Evolutionary conservation across 2,797 vertebrate genomes (phyloP), one percentile per base, ranked within the genome.

Genomic region (Clarias platycephalus): DNA sequence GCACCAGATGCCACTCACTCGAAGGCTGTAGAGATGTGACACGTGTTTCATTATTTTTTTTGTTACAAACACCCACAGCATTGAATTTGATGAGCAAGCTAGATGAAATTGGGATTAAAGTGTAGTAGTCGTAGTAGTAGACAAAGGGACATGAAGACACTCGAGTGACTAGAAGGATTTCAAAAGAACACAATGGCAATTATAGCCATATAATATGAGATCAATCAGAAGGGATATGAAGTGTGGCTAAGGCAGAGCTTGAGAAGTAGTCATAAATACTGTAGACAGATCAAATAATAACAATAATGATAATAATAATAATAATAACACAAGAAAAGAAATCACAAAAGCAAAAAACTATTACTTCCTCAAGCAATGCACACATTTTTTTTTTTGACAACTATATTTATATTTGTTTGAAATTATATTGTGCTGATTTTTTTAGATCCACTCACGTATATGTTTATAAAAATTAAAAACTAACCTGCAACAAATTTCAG

Each of bases 21-120:
- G 5, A 62, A 62, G 6, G 7, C 57, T 15, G 1, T 0, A 78
- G 13, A 9, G 7, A 76, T 76, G 58, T 40, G 13, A 40, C 76
- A 26, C 40, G 62, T 8, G 31, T 10, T 60, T 12, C 6, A 24
- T 37, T 40, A n/a, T 13, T 20, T 4, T 20, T 4, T 18, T 40
- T 34, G 28, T 40, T 78, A 78, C 55, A 60, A 60, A 77, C 55
- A 60, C 55, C 75, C 74, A 60, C 75, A 77, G 57, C 37, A 22
- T n/a, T 9, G 22, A 78, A 62, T 57, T 26, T 78, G 57, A 78
- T 78, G 57, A 78, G 24, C 58, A 37, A 34, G 76, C 5, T 40
- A 78, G 58, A 62, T 37, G 57, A 55, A 60, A 24, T 0, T 60
- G 5, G 31, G 57, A 60, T 22, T 76, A 18, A 55, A 31, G 72